phyloP scores from a whole-genome alignment of 2,113 vertebrate genomes.

The Miniopterus natalensis region DNA sequence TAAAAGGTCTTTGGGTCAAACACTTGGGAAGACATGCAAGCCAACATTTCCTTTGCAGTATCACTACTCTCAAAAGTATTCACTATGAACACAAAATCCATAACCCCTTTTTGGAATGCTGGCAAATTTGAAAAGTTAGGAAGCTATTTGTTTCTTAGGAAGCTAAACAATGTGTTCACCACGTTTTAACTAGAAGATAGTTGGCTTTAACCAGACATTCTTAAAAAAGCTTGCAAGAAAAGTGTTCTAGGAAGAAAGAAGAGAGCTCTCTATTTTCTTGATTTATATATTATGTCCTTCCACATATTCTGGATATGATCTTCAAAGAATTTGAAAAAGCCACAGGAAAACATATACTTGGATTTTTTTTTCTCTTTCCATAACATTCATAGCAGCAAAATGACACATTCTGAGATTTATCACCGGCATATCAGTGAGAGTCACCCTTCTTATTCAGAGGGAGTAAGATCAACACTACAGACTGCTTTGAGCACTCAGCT shows the following conservation, averaged over 20 bases:
- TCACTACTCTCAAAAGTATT: not conserved
- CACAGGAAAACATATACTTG: not conserved
- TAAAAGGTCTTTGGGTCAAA: conserved; percentile 16
- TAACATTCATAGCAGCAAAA: not conserved
- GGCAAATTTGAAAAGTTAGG: not conserved
- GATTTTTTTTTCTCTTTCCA: not conserved
- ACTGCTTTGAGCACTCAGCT: not conserved
- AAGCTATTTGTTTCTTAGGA: not conserved
- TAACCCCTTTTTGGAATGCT: not conserved
- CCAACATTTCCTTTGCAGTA: conserved; percentile 17
- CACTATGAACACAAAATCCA: not conserved
- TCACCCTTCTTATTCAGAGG: not conserved
- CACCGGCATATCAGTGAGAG: not conserved
- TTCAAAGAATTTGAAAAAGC: not conserved
- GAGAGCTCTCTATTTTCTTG: not conserved
- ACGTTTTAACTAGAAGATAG: not conserved
- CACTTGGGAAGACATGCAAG: not conserved
- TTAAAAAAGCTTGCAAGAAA: not conserved
- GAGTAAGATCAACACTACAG: not conserved
- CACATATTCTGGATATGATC: not conserved
- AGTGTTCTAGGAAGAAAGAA: not conserved
- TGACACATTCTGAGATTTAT: not conserved
- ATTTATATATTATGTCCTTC: conserved; percentile 13
- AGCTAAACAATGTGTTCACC: not conserved
- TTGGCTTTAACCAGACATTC: not conserved